These are phyloP conservation scores for Aphaenogaster ashmeadi DNA, from an alignment of 1,140 invertebrate species.

Conservation along the genomic window DNA sequence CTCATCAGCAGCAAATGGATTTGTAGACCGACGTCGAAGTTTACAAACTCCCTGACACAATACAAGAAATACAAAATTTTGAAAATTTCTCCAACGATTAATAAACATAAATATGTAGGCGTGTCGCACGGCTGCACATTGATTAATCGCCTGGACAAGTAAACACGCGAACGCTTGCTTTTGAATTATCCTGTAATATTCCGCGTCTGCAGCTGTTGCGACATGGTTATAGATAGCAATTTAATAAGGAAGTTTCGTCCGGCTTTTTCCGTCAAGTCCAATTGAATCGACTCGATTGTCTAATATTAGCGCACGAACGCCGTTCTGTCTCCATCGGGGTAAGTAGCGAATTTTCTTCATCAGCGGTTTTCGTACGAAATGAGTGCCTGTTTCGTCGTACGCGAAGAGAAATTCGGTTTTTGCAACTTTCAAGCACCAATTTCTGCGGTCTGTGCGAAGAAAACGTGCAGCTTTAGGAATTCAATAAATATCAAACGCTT, in stretches of 20 bases:
- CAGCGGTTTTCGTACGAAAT: not conserved
- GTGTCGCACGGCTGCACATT: not conserved
- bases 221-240: conserved; percentile 36
- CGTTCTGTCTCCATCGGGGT: not conserved
- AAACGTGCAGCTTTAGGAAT: not conserved
- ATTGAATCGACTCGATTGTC: conserved; percentile 25
- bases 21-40: not conserved
- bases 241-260: conserved; percentile 24
- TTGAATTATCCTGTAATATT: conserved; percentile 41
- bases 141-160: not conserved
- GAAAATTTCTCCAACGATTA: not conserved
- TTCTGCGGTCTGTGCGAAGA: not conserved
- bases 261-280: conserved; percentile 44
- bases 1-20: not conserved
- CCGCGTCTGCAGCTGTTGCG: conserved; percentile 5
- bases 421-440: not conserved
- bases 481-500: not conserved
- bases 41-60: not conserved
- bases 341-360: not conserved
- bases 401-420: not conserved
- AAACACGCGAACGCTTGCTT: not conserved
- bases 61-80: not conserved
- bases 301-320: not conserved
- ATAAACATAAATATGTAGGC: conserved; percentile 14
- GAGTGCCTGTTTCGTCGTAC: not conserved